These are phyloP conservation scores for Drosophila parabipectinata DNA, from an alignment of 1,140 invertebrate species.

Conservation along the genomic window DNA sequence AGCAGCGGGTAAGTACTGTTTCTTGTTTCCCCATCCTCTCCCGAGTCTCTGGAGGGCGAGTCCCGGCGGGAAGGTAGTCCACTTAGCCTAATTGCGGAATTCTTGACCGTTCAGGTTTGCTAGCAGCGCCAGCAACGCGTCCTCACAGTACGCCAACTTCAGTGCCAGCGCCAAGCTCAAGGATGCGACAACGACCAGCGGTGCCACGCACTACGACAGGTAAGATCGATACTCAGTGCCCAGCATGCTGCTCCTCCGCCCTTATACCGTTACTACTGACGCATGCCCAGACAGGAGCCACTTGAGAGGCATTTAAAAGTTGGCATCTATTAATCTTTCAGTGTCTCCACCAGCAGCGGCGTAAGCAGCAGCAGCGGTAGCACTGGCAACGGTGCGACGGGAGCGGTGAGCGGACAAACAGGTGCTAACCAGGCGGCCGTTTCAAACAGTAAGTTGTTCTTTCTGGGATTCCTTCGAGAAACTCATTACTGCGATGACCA, in stretches of 20 bases:
- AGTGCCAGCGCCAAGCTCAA: conserved; percentile 82
- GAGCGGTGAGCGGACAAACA: conserved; percentile 48
- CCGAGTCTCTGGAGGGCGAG: not conserved
- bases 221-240: conserved; percentile 36
- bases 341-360: conserved; percentile 84
- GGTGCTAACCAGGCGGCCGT: conserved; percentile 84
- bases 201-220: conserved; percentile 79
- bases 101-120: conserved; percentile 65
- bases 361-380: conserved; percentile 85
- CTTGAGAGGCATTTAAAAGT: conserved; percentile 2
- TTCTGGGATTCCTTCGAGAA: not conserved
- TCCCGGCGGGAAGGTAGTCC: too few species aligned
- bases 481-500: too few species aligned
- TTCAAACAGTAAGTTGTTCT: conserved; percentile 83
- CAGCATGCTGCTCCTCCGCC: conserved; percentile 24
- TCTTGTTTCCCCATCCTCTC: not conserved
- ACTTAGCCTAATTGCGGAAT: conserved; percentile 25
- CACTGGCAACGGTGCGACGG: conserved; percentile 78
- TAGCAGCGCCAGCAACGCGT: conserved; percentile 76
- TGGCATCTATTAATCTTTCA: conserved; percentile 30
- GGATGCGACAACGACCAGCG: conserved; percentile 68
- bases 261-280: conserved; percentile 20
- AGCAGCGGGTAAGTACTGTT: conserved; percentile 79
- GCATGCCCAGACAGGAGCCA: not conserved
- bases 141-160: conserved; percentile 83